These are phyloP conservation scores for Stenurella melanura DNA, from an alignment of 2,888 invertebrate species.

Conservation along the genomic window DNA sequence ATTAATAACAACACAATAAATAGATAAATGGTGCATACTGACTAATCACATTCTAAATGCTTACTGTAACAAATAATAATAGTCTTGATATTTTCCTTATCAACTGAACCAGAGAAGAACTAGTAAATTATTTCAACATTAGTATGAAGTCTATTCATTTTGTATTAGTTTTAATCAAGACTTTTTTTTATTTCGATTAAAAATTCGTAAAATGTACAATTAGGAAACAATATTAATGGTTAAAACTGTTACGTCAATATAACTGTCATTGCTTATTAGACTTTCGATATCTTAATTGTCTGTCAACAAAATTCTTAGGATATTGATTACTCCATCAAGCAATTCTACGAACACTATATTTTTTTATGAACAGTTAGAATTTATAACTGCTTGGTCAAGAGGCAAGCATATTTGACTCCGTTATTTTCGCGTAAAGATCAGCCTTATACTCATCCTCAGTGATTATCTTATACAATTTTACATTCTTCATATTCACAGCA, in stretches of 20 bases:
- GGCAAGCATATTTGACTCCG: too few species aligned
- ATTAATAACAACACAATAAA: neutral
- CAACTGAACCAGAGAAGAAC: neutral
- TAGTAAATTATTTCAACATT: neutral
- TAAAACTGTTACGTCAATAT: too few species aligned
- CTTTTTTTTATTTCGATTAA: neutral
- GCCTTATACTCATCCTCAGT: too few species aligned
- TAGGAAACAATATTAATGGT: too few species aligned
- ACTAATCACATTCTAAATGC: neutral
- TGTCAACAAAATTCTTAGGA: too few species aligned
- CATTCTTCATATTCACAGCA: too few species aligned
- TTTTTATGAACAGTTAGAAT: too few species aligned
- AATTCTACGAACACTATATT: too few species aligned
- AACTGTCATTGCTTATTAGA: neutral
- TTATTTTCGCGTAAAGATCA: too few species aligned
- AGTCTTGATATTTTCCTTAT: neutral
- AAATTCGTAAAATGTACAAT: neutral
- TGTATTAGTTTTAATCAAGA: neutral
- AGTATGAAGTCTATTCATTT: neutral
- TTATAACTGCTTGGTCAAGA: too few species aligned
- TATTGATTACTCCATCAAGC: too few species aligned
- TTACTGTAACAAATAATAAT: neutral
- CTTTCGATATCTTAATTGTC: neutral
- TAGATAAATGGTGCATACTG: conserved; percentile 1
- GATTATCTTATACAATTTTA: too few species aligned